Base-by-base conservation (phyloP, 2,113 vertebrate species). In the Lamprologus lemairii region DNA sequence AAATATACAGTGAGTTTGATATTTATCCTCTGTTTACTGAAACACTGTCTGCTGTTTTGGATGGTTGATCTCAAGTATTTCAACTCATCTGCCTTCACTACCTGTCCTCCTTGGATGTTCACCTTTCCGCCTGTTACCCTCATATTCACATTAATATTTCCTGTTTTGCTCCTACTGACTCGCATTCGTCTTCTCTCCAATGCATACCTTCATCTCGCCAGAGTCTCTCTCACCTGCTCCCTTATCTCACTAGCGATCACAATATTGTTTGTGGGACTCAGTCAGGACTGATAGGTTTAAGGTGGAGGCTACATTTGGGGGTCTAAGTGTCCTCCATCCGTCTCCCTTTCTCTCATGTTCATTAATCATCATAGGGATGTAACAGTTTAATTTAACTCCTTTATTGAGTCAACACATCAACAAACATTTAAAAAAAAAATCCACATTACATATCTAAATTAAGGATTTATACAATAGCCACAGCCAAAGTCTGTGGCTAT, bases 91-190 rank as follows among this genome's bases (percentile, higher is more conserved):
- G 31, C 9, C 31, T 35, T 63, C 58, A 63, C 58, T 63, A 12
- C 58, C 31, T 63, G 31, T 35, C 58, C 58, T 35, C 31, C 17
- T 63, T 3, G 31, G 31, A 63, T 63, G 16, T 19, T 35, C 4
- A 4, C 1, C 1, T 0, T 0, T 63, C 31, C 0, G 0, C 58
- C 31, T 35, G 9, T 19, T 33, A 33, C 58, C 2, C 9, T 63
- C 28, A 7, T 19, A 63, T 33, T 35, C 58, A 63, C 58, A 11
- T 19, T 19, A 19, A 7, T 63, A 7, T 63, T 19, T 63, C 31
- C 58, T 63, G 31, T 11, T 33, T 19, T 35, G 16, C 58, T 63
- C 17, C 31, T 11, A 7, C 31, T 63, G 31, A 35, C 1, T 63
- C 4, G 6, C 16, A 35, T 63, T 63, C 4, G 2, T 33, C 58